A percentile compares a stretch with the other conserved stretches of the same genome.
phyloP scores from a whole-genome alignment of 2,888 invertebrate species.

The Parnassius mnemosyne region DNA sequence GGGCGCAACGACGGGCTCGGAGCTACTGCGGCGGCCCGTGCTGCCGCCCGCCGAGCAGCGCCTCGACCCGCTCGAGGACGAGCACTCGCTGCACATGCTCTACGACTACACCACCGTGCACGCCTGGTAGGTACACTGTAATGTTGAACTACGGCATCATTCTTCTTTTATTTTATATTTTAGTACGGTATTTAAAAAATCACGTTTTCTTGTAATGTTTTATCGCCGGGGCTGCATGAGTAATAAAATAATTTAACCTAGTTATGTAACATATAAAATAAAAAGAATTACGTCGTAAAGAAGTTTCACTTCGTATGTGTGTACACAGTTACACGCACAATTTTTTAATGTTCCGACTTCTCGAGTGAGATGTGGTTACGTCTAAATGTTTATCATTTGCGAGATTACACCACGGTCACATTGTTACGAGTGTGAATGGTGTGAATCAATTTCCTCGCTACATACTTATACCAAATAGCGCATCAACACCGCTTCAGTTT shows the following conservation, averaged over 20 bases:
- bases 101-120: slow-evolving; percentile 94
- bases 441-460: slow-evolving; percentile 57
- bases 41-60: slow-evolving; percentile 90
- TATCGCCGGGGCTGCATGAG: no score
- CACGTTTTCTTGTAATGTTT: no score
- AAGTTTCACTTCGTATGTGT: no score
- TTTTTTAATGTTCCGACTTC: no score
- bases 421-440: slow-evolving; percentile 33
- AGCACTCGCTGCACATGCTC: slow-evolving; percentile 88
- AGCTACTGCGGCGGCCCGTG: slow-evolving; percentile 86
- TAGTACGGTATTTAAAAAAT: no score
- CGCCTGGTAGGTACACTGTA: slow-evolving; percentile 84
- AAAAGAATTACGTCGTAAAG: no score
- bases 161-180: no score
- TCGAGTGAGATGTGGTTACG: no score
- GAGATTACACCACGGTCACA: slow-evolving; percentile 46
- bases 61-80: slow-evolving; percentile 89
- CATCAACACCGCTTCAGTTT: slow-evolving; percentile 46
- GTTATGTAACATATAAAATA: no score
- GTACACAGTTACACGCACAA: no score
- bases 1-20: slow-evolving; percentile 35
- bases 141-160: no score
- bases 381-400: slow-evolving; percentile 29
- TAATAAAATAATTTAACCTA: no score
- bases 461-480: slow-evolving; percentile 47